These are phyloP conservation scores for Torymus texanus DNA, from an alignment of 2,888 invertebrate species.

Conservation along the genomic window DNA sequence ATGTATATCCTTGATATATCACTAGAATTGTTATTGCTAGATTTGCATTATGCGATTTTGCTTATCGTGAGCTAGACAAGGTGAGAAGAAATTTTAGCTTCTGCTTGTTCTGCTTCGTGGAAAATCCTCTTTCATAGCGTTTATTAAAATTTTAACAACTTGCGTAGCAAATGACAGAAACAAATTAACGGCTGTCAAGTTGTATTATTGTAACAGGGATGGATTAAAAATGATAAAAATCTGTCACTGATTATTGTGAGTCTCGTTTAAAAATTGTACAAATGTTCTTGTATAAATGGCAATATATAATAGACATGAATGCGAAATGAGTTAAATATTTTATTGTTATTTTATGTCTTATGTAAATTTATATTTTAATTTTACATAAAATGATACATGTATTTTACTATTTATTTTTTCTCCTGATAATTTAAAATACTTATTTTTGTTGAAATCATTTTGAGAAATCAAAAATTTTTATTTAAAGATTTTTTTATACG, in stretches of 20 bases:
- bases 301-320: constrained; percentile 54
- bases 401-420: constrained; percentile 44
- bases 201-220: constrained; percentile 49
- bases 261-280: constrained; percentile 56
- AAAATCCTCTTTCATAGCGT: constrained; percentile 45
- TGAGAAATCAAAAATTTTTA: neutral
- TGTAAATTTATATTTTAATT: constrained; percentile 52
- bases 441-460: constrained; percentile 20
- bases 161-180: constrained; percentile 28
- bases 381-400: constrained; percentile 42
- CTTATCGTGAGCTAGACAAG: constrained; percentile 45
- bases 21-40: constrained; percentile 54
- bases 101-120: constrained; percentile 38
- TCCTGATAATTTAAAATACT: neutral
- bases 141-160: constrained; percentile 43
- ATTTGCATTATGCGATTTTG: constrained; percentile 50
- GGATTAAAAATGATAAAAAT: constrained; percentile 35
- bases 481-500: too few species aligned
- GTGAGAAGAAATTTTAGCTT: constrained; percentile 29
- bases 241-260: constrained; percentile 48
- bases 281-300: constrained; percentile 58
- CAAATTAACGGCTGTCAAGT: constrained; percentile 22
- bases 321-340: constrained; percentile 48
- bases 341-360: constrained; percentile 46
- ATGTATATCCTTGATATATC: constrained; percentile 53